Base-by-base conservation (phyloP, 2,888 invertebrate genomes). In the Tethea ocularis region DNA sequence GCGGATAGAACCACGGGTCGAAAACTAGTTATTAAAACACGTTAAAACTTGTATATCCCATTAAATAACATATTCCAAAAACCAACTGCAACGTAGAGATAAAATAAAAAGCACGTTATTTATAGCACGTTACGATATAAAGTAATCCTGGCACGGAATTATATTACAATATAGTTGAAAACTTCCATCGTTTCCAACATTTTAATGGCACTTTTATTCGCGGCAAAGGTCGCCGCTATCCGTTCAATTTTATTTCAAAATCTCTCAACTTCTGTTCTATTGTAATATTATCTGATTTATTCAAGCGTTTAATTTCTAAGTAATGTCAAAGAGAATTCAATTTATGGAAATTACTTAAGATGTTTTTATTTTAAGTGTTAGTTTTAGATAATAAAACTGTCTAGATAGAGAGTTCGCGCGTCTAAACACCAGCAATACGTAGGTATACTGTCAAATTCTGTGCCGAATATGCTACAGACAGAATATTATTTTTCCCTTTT, bases 201-300 rank as follows among this genome's bases (percentile, higher is more conserved):
- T 70, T 69, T 66, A 72, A 72, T 72, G 71, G 64, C 67, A 71
- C 71, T 72, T 72, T 72, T 72, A 72, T 72, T 57, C 72, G 63
- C 24, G 69, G 67, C 71, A 71, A 59, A 38, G 26, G 57, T 56
- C 24, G 57, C 13, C 33, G 17, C n/a, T 20, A 13, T 36, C 54
- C 61, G 52, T 65, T 60, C 53, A 57, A 57, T 61, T 64, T 68
- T 66, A 60, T 58, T 61, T 52, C 61, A 59, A 41, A 46, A 46
- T 10, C 46, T 17, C 20, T 46, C 20, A 46, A 46, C 46, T 46
- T 46, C 10, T 20, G 17, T 20, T 20, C 46, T 46, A 1, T 41
- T 41, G 2, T 20, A 20, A 46, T 46, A 46, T n/a, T 20, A 20
- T 20, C 20, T 20, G 46, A 20, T 10, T 46, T 20, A 46, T 46